A percentile compares a stretch with the other conserved stretches of the same genome.
phyloP scores from a whole-genome alignment of 1,140 invertebrate species.

The Eriosoma lanigerum region DNA sequence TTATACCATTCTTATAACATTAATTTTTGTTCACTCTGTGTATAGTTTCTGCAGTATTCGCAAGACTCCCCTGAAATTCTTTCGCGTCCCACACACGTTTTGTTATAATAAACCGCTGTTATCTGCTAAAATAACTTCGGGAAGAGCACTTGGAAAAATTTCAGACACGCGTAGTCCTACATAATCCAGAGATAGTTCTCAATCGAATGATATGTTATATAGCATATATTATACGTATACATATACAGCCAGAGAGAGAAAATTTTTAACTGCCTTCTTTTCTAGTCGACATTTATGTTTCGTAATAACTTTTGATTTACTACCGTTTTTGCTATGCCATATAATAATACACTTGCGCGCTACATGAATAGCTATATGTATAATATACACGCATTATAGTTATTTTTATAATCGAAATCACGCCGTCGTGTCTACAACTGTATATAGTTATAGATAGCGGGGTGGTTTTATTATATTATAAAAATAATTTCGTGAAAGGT shows the following conservation, averaged over 20 bases:
- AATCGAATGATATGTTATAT: neutral
- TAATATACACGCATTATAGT: too few species aligned
- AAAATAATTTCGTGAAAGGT: too few species aligned
- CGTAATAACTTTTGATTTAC: slow-evolving; percentile 43
- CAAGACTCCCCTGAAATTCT: neutral
- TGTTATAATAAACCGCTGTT: neutral
- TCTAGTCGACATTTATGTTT: slow-evolving; percentile 34
- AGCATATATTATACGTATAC: neutral
- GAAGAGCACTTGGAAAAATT: neutral
- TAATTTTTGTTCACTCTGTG: too few species aligned
- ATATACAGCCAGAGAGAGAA: neutral
- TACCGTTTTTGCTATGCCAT: slow-evolving; percentile 21
- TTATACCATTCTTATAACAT: too few species aligned
- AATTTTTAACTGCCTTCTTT: slow-evolving; percentile 19
- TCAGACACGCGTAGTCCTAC: neutral
- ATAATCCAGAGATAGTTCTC: slow-evolving; percentile 7
- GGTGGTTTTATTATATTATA: too few species aligned
- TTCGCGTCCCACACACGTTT: neutral
- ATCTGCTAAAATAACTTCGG: neutral
- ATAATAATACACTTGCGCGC: neutral
- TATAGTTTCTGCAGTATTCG: too few species aligned
- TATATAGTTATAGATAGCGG: too few species aligned
- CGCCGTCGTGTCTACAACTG: neutral
- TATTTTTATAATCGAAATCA: slow-evolving; percentile 14
- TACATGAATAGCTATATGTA: neutral